Evolutionary conservation across 2,888 invertebrate genomes (phyloP), one percentile per base, ranked within the genome.

Genomic region (Orchesellides sinensis): DNA sequence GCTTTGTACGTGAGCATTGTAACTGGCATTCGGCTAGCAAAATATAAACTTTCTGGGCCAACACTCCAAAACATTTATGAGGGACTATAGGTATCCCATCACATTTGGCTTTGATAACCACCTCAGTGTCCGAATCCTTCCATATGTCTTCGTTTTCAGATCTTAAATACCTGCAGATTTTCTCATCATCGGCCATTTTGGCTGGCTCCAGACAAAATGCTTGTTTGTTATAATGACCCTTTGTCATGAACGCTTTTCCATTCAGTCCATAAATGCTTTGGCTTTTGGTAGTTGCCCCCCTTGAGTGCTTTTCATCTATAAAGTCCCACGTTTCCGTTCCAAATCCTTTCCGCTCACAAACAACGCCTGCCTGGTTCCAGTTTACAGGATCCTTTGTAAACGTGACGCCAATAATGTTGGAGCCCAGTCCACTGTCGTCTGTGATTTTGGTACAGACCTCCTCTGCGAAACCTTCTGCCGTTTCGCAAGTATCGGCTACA

Each of bases 381-480:
- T 78, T 49, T 0, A 68, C 40, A 0, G 83, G 79, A 21, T 85
- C 83, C 32, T 72, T 70, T 12, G 86, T 80, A 21, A 87, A 70
- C 32, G 84, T 84, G 14, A 87, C 74, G 10, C 83, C 82, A 5
- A 66, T 54, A 35, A 85, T 79, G 17, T 65, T 81, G 0, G 74
- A 35, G 1, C 79, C 79, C 10, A 74, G 32, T 10, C 83, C 75
- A 45, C 32, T 68, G 0, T 65, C 56, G 27, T 85, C 85, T n/a
- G 65, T 56, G 14, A 85, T 66, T 19, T 81, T 80, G 10, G 85
- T 86, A 47, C 86, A 86, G 12, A 86, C 85, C 19, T 81, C 65
- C 4, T 81, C 74, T 0, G 86, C 86, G 74, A 86, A 86, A 0
- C 87, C 87, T 23, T 86, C 87, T 0, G 86, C 85, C 1, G 81